Evolutionary conservation across 2,888 invertebrate species (phyloP).

Genomic region (Chrysopilus asiliformis): DNA sequence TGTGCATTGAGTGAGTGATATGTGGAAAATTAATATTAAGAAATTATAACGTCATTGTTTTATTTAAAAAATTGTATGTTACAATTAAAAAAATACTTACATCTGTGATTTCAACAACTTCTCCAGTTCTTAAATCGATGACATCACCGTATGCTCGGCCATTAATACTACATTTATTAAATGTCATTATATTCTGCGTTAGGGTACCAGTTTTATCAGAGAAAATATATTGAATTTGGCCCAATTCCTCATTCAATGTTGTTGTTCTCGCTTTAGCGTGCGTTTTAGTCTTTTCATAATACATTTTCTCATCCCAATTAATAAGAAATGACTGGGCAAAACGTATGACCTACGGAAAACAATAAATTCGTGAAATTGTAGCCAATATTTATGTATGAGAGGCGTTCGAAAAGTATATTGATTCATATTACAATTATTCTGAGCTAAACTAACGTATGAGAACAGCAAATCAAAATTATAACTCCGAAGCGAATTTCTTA

Average conservation of each 20-base stretch:
- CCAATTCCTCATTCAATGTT: conserved; percentile 95
- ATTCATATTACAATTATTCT: too few relatives aligned
- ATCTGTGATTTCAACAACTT: conserved; percentile 73
- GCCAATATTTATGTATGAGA: too few relatives aligned
- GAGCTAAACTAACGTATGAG: too few relatives aligned
- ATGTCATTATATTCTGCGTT: conserved; percentile 99
- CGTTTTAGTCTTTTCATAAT: conserved; percentile 76
- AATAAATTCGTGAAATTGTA: too few relatives aligned
- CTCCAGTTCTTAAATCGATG: conserved; percentile 74
- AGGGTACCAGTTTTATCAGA: conserved; percentile 99
- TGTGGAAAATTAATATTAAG: not conserved
- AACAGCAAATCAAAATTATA: too few relatives aligned
- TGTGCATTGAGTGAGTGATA: not conserved
- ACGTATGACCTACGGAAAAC: conserved; percentile 77
- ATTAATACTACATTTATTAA: conserved; percentile 95
- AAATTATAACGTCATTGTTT: not conserved
- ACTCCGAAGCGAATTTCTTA: too few relatives aligned
- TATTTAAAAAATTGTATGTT: not conserved
- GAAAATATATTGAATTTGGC: conserved; percentile 98
- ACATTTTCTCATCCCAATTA: conserved; percentile 99
- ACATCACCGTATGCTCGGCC: conserved; percentile 87
- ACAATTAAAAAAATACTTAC: conserved; percentile 47
- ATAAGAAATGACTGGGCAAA: conserved; percentile 97
- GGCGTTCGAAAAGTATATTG: too few relatives aligned
- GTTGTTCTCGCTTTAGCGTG: conserved; percentile 94